phyloP scores from a whole-genome alignment of 2,797 vertebrate genomes.

The Perodicticus potto region DNA sequence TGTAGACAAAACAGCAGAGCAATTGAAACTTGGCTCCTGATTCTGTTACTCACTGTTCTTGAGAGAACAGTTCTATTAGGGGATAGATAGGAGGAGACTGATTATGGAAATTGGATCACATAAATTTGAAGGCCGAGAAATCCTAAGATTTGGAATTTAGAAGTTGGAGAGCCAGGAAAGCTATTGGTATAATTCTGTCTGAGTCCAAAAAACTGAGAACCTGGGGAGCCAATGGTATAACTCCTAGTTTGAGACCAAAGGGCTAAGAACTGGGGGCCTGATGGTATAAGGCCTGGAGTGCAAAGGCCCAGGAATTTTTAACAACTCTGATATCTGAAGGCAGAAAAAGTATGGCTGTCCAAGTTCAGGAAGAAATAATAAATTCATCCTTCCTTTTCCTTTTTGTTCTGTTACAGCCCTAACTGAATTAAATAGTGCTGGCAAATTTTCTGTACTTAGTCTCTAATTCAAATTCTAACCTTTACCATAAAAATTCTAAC shows the following conservation, averaged over 20 bases:
- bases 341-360: too few relatives aligned
- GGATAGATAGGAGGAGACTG: not conserved
- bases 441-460: not conserved
- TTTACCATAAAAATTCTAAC: not conserved
- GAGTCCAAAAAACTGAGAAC: not conserved
- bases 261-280: not conserved
- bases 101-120: not conserved
- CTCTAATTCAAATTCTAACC: not conserved
- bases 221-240: too few relatives aligned
- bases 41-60: not conserved
- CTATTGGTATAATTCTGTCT: not conserved
- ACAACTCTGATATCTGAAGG: not conserved
- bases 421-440: not conserved
- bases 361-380: fast-evolving
- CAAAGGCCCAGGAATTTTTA: not conserved
- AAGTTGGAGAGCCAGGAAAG: not conserved
- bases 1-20: not conserved
- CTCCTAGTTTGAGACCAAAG: not conserved
- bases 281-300: not conserved
- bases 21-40: not conserved
- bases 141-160: not conserved
- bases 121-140: not conserved
- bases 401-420: not conserved
- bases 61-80: not conserved
- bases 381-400: not conserved